Percentiles rank a stretch among this genome's conserved stretches.
Conservation (phyloP, 2,888 invertebrate genomes). For the Marasmarcha lunaedactyla region DNA sequence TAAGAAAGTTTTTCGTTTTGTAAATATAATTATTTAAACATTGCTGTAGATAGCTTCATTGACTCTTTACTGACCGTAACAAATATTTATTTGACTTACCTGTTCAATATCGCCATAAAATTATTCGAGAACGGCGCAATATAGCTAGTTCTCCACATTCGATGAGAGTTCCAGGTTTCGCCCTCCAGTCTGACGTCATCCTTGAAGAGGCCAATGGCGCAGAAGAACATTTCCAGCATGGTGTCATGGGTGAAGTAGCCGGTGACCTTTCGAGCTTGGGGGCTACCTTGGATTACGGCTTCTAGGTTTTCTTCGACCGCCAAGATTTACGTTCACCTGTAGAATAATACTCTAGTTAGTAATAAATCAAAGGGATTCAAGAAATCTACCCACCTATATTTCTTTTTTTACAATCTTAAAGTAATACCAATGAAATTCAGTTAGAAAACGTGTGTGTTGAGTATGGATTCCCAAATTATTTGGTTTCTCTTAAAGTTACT, state of each 20-base stretch:
- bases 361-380: too few relatives aligned
- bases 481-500: too few relatives aligned
- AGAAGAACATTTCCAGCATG: slow-evolving; percentile 72
- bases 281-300: slow-evolving; percentile 24
- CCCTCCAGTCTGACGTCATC: slow-evolving; percentile 70
- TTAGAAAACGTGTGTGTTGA: too few relatives aligned
- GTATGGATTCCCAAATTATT: too few relatives aligned
- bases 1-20: too few relatives aligned
- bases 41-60: too few relatives aligned
- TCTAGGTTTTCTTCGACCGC: slow-evolving; percentile 71
- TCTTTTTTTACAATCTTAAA: too few relatives aligned
- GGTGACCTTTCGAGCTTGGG: slow-evolving; percentile 52
- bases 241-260: slow-evolving; percentile 79
- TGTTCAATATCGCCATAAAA: slow-evolving; percentile 79
- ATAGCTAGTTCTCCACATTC: slow-evolving; percentile 77
- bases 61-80: slow-evolving; percentile 3
- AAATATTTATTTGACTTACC: slow-evolving; percentile 37
- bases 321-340: slow-evolving; percentile 73
- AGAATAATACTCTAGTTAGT: neutral
- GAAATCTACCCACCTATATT: too few relatives aligned
- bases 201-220: slow-evolving; percentile 73
- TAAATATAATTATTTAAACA: too few relatives aligned
- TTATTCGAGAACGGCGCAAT: slow-evolving; percentile 80
- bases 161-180: slow-evolving; percentile 57
- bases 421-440: too few relatives aligned